Conservation (phyloP, 2,113 vertebrate species). For the Gnathonemus echidnorhynchus region DNA sequence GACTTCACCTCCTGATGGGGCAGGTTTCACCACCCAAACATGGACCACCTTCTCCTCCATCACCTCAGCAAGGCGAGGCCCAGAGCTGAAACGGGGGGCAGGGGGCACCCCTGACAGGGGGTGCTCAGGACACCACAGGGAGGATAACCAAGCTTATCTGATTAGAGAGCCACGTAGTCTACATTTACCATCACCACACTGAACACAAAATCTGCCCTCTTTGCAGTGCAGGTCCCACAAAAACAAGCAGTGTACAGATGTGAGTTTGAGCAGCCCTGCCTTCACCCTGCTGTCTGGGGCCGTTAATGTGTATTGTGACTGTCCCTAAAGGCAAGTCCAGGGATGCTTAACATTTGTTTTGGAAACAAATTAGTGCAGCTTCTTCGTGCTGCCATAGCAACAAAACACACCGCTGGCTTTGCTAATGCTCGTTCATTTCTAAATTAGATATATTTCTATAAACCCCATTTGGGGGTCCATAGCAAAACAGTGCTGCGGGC, state of each 20-base stretch:
- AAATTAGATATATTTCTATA: slow-evolving; percentile 12
- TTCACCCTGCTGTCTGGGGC: neutral
- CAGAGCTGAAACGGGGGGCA: neutral
- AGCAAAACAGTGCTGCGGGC: neutral
- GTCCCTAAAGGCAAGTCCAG: neutral
- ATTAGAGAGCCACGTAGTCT: neutral
- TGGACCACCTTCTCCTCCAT: neutral
- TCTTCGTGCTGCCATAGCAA: slow-evolving; percentile 37
- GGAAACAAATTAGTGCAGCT: slow-evolving; percentile 29
- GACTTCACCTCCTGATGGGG: neutral
- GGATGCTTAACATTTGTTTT: neutral
- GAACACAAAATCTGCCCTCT: neutral
- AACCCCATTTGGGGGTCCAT: neutral
- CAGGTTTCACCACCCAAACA: neutral
- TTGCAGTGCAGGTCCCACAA: neutral
- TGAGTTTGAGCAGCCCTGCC: neutral
- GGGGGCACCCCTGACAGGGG: neutral
- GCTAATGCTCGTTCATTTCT: slow-evolving; percentile 45
- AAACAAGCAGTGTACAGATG: neutral
- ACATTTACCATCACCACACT: neutral
- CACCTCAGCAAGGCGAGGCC: neutral
- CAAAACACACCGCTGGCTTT: slow-evolving; percentile 54
- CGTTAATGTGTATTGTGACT: neutral
- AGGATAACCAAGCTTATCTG: neutral
- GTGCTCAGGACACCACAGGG: neutral